Conservation (phyloP, 1,140 invertebrate genomes). For the Belonocnema kinseyi region DNA sequence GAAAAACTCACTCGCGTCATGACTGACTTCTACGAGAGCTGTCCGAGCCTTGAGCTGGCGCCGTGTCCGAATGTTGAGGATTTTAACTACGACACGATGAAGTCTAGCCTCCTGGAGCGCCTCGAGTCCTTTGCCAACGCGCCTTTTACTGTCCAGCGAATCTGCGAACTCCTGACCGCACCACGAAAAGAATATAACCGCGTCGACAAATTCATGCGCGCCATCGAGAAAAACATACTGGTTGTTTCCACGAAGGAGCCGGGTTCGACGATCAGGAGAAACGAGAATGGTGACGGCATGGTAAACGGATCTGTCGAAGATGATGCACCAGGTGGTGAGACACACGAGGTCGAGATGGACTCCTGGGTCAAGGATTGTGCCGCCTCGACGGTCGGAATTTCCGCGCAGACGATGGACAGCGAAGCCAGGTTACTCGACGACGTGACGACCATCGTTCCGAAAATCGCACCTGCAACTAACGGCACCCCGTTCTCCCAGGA, state of each 20-base stretch:
- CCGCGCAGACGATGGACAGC: conserved; percentile 51
- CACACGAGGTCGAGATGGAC: conserved; percentile 70
- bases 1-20: conserved; percentile 92
- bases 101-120: conserved; percentile 87
- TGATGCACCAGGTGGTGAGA: conserved; percentile 52
- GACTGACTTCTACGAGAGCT: conserved; percentile 89
- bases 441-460: background rate
- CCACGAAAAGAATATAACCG: conserved; percentile 96
- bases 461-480: background rate
- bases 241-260: conserved; percentile 97
- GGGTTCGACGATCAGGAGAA: conserved; percentile 77
- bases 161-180: conserved; percentile 93
- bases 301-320: conserved; percentile 76
- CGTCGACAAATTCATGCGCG: conserved; percentile 97
- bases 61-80: conserved; percentile 92
- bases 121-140: conserved; percentile 90
- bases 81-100: conserved; percentile 94
- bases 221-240: conserved; percentile 94
- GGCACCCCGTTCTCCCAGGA: background rate
- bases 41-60: conserved; percentile 84
- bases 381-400: conserved; percentile 44
- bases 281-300: conserved; percentile 82
- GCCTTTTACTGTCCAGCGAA: conserved; percentile 96
- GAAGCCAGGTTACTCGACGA: conserved; percentile 42
- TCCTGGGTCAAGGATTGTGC: conserved; percentile 71